Evolutionary conservation across 2,888 invertebrate genomes (phyloP).

Genomic region (Calameuta pallipes): DNA sequence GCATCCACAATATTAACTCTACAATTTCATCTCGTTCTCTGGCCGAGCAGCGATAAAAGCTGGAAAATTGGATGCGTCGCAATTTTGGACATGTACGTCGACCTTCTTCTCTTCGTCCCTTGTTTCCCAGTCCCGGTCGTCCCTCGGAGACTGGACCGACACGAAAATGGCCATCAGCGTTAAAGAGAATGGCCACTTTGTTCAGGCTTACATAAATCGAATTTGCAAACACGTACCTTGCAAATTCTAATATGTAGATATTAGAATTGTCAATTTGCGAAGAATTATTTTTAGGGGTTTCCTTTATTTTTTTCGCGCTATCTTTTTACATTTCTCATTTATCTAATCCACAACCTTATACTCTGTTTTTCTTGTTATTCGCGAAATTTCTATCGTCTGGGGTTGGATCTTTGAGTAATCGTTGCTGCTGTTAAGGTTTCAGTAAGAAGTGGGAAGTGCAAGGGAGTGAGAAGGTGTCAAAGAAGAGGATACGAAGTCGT

Average conservation of each 20-base stretch:
- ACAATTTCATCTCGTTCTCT: constrained; percentile 16
- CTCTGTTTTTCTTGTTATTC: neutral
- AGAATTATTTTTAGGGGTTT: neutral
- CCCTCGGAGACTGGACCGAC: constrained; percentile 4
- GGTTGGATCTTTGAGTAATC: neutral
- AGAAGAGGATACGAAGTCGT: neutral
- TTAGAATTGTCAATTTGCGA: neutral
- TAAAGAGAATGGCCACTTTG: neutral
- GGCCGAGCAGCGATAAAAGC: constrained; percentile 37
- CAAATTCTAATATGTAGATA: neutral
- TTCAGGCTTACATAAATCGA: neutral
- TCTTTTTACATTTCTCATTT: neutral
- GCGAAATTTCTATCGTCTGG: neutral
- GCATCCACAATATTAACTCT: neutral
- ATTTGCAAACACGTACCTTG: neutral
- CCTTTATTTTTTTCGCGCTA: neutral
- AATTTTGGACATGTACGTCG: constrained; percentile 27
- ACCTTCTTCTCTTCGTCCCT: constrained; percentile 26
- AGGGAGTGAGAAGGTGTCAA: neutral
- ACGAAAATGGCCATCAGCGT: neutral
- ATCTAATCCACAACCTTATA: neutral
- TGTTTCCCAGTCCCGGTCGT: neutral
- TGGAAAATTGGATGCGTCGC: constrained; percentile 47
- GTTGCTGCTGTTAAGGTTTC: neutral
- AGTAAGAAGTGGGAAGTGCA: neutral